Percentiles rank a stretch among this genome's conserved stretches.
Conservation (phyloP, 2,888 invertebrate species). For the Anthophora plumipes region DNA sequence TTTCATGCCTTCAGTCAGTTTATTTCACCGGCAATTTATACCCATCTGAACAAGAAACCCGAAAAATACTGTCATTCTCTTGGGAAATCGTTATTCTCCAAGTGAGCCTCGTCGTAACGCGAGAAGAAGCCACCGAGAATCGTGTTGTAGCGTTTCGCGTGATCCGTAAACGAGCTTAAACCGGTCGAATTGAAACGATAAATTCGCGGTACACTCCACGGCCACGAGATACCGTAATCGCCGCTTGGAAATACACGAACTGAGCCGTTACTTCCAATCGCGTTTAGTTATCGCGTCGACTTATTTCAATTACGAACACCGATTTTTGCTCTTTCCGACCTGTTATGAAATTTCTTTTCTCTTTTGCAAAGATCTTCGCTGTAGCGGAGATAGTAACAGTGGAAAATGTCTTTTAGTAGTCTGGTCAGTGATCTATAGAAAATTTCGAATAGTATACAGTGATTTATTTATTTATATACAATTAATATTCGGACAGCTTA, state of each 20-base stretch:
- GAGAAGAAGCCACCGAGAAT: neutral
- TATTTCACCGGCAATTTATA: slow-evolving; percentile 44
- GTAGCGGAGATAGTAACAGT: too few relatives aligned
- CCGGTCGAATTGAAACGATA: slow-evolving; percentile 20
- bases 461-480: too few relatives aligned
- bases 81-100: slow-evolving; percentile 11
- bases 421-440: too few relatives aligned
- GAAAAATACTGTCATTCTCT: slow-evolving; percentile 24
- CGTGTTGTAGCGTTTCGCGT: neutral
- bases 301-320: neutral
- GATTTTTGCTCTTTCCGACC: neutral
- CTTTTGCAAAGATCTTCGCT: too few relatives aligned
- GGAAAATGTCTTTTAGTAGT: too few relatives aligned
- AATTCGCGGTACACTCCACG: neutral
- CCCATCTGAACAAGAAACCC: slow-evolving; percentile 28
- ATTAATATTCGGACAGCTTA: too few relatives aligned
- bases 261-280: neutral
- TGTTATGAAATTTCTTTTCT: neutral
- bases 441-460: too few relatives aligned
- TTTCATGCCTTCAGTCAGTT: slow-evolving; percentile 25
- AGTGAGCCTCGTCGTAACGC: neutral
- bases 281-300: slow-evolving; percentile 10
- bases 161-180: slow-evolving; percentile 7
- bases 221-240: slow-evolving; percentile 16
- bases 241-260: neutral